Evolutionary conservation across 2,113 vertebrate genomes (phyloP).

Genomic region (Thinocorus orbignyianus): DNA sequence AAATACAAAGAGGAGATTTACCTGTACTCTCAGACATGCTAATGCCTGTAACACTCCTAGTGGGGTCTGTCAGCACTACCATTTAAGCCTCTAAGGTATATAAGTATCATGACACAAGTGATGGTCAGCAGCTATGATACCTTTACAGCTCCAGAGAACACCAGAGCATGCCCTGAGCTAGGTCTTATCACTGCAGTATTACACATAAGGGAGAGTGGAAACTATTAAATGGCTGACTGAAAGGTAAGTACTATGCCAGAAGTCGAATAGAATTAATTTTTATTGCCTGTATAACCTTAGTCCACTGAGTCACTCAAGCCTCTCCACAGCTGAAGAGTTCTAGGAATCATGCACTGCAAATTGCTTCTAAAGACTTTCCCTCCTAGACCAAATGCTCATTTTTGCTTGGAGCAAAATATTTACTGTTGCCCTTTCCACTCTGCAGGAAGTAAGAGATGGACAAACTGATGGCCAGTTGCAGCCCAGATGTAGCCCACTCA

Average conservation of each 20-base stretch:
- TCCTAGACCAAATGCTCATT: not conserved
- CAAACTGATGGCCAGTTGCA: not conserved
- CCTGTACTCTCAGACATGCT: not conserved
- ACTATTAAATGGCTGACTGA: not conserved
- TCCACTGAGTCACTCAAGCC: not conserved
- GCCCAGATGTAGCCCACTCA: not conserved
- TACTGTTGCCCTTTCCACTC: not conserved
- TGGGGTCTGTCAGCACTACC: not conserved
- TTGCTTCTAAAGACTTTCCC: not conserved
- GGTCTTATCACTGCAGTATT: not conserved
- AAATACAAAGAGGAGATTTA: not conserved
- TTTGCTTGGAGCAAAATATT: not conserved
- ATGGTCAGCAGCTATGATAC: not conserved
- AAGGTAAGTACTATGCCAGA: not conserved
- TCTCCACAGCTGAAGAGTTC: not conserved
- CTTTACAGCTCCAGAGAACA: not conserved
- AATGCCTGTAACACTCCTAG: not conserved
- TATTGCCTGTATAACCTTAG: not conserved
- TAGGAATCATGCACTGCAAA: not conserved
- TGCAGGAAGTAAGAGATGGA: not conserved
- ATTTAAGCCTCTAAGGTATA: not conserved
- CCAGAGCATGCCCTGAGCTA: not conserved
- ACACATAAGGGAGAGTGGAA: not conserved
- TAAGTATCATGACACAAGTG: not conserved
- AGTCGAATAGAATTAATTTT: not conserved